These are phyloP conservation scores for Ips nitidus DNA, from an alignment of 1,140 invertebrate species.

Conservation along the genomic window DNA sequence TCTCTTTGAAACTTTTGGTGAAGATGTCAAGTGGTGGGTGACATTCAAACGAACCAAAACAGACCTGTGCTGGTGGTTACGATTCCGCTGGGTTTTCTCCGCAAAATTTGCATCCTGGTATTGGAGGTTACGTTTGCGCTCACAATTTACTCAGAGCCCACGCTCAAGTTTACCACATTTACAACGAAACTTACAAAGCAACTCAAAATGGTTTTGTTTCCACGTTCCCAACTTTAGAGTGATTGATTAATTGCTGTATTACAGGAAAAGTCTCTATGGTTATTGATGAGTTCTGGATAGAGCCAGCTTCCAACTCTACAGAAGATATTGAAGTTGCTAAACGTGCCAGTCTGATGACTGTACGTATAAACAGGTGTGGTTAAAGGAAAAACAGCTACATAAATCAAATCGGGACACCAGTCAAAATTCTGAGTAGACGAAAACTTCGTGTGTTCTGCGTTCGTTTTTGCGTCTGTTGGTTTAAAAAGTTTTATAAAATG, in stretches of 20 bases:
- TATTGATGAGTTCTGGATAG: not conserved
- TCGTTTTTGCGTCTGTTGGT: no score
- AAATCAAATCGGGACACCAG: no score
- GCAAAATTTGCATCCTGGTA: conserved; percentile 40
- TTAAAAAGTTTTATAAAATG: no score
- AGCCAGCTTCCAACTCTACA: not conserved
- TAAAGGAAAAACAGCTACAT: no score
- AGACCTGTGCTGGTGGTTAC: conserved; percentile 6
- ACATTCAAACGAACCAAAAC: not conserved
- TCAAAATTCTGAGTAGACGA: no score
- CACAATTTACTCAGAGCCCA: conserved; percentile 43
- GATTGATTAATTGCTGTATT: not conserved
- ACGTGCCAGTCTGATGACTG: not conserved
- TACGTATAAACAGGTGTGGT: not conserved
- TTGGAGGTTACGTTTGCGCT: conserved; percentile 42
- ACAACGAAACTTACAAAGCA: conserved; percentile 39
- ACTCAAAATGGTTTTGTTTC: conserved; percentile 37
- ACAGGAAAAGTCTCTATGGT: conserved; percentile 23
- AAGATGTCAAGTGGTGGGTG: conserved; percentile 41
- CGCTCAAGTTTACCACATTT: conserved; percentile 40
- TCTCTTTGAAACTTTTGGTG: conserved; percentile 60
- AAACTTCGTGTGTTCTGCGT: no score
- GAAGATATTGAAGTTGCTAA: conserved; percentile 17
- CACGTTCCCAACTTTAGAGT: not conserved
- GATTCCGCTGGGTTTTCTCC: conserved; percentile 36